These are phyloP conservation scores for Musca vetustissima DNA, from an alignment of 1,140 invertebrate genomes.

Conservation along the genomic window DNA sequence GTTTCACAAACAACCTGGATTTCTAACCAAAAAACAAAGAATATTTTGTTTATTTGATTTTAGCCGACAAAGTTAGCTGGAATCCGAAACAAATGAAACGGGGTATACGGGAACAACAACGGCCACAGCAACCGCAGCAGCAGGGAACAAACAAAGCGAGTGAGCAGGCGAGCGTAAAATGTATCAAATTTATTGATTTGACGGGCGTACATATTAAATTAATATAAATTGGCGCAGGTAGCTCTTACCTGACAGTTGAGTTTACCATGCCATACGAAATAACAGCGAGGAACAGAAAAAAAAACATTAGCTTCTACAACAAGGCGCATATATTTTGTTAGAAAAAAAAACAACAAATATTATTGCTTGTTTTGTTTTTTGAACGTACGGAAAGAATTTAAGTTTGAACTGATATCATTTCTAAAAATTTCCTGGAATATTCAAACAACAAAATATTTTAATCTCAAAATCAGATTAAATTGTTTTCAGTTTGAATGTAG, in stretches of 20 bases:
- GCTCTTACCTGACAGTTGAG: neutral
- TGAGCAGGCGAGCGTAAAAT: conserved; percentile 31
- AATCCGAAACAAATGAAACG: neutral
- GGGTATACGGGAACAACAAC: no score
- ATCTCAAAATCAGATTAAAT: no score
- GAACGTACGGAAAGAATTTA: no score
- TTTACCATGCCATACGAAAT: neutral
- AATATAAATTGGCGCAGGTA: conserved; percentile 33
- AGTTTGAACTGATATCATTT: no score
- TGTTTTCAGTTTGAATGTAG: no score
- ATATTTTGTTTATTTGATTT: conserved; percentile 29
- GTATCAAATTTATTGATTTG: conserved; percentile 31
- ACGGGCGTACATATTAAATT: conserved; percentile 33
- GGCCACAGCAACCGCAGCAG: neutral
- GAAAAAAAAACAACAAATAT: no score
- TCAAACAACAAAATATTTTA: no score
- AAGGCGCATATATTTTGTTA: no score
- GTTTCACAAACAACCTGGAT: conserved; percentile 11
- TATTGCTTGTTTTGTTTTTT: no score
- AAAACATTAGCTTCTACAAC: no score
- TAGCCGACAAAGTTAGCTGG: conserved; percentile 15
- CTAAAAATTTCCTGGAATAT: no score
- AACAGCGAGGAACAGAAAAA: neutral
- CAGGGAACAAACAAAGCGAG: no score
- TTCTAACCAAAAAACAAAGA: conserved; percentile 20